Percentiles rank a stretch among this genome's conserved stretches.
Conservation (phyloP, 2,888 invertebrate species). For the Eupithecia subumbrata region DNA sequence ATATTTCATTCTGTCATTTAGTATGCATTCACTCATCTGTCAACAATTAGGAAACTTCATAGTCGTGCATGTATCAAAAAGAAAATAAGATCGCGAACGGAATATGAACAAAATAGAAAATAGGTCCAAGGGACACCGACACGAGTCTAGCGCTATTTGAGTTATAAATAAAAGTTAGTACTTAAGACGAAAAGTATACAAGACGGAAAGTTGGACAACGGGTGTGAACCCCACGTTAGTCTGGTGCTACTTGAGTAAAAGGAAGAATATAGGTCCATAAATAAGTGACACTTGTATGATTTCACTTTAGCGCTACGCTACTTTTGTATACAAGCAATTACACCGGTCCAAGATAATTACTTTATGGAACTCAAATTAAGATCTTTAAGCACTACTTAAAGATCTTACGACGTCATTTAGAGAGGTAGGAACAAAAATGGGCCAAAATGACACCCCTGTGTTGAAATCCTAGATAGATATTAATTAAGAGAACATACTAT, state of each 20-base stretch:
- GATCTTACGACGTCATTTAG: background rate
- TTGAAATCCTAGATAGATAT: background rate
- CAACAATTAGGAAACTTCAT: too few relatives aligned
- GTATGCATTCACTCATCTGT: too few relatives aligned
- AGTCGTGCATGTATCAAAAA: too few relatives aligned
- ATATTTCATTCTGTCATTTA: too few relatives aligned
- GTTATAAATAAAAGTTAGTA: background rate
- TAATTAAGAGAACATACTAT: background rate
- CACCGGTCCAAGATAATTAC: background rate
- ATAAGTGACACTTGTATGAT: background rate
- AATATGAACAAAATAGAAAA: background rate
- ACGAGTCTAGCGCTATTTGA: background rate
- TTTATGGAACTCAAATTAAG: background rate
- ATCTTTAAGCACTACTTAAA: background rate
- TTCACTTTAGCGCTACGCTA: background rate
- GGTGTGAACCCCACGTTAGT: background rate
- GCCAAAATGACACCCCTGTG: background rate
- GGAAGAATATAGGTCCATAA: background rate
- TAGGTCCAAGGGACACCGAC: background rate
- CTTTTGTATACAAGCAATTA: constrained; percentile 12
- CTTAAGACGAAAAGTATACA: background rate
- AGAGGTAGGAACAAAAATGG: background rate
- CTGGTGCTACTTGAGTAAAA: background rate
- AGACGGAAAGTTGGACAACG: background rate
- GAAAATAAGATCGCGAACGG: too few relatives aligned